These are phyloP conservation scores for Aleiodes alternator DNA, from an alignment of 2,888 invertebrate genomes.

Conservation along the genomic window DNA sequence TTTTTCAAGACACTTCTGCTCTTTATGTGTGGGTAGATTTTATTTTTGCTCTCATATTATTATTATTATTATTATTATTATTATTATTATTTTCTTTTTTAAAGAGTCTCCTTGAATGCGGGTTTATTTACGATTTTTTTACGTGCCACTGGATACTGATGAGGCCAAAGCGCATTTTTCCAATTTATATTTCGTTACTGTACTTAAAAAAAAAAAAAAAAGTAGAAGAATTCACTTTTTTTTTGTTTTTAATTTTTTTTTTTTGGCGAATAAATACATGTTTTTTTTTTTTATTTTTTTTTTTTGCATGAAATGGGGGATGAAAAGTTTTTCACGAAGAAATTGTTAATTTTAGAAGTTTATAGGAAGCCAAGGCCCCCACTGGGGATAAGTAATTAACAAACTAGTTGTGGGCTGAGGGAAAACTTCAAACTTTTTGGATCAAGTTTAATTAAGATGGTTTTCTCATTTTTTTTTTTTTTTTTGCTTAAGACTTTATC, in stretches of 20 bases:
- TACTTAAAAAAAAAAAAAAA: too few relatives aligned
- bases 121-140: slow-evolving; percentile 36
- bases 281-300: too few relatives aligned
- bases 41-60: slow-evolving; percentile 5
- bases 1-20: slow-evolving; percentile 31
- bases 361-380: slow-evolving; percentile 26
- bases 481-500: neutral
- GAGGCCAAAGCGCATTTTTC: neutral
- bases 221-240: neutral
- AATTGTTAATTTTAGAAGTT: slow-evolving; percentile 39
- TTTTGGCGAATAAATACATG: neutral
- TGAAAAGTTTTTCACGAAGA: slow-evolving; percentile 32
- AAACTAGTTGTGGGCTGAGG: slow-evolving; percentile 18
- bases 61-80: slow-evolving; percentile 7
- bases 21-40: slow-evolving; percentile 26
- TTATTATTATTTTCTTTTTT: too few relatives aligned
- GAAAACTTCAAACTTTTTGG: slow-evolving; percentile 36
- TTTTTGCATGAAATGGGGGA: neutral
- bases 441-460: slow-evolving; percentile 31
- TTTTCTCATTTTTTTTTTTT: neutral
- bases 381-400: slow-evolving; percentile 38
- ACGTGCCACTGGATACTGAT: slow-evolving; percentile 21
- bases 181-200: slow-evolving; percentile 17
- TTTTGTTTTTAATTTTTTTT: neutral
- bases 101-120: neutral